Evolutionary conservation across 2,888 invertebrate genomes (phyloP), one percentile per base, ranked within the genome.

Genomic region (Caenorhabditis becei): DNA sequence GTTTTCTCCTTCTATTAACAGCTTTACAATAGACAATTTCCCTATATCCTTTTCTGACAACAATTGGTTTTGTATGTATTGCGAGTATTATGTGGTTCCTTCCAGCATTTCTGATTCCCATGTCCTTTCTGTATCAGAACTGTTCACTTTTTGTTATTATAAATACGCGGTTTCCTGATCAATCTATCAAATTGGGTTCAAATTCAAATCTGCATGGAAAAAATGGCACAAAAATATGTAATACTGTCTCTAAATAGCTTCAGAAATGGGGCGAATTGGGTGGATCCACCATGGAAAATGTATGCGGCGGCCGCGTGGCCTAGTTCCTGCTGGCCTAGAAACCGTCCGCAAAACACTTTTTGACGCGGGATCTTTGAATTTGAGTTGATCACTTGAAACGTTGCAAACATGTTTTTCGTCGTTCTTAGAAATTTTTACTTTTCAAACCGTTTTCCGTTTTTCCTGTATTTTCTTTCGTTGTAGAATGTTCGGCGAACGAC

Each of bases 91-190:
- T 67, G 28, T 56, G 61, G 44, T 65, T 32, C 28, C 49, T 18
- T 28, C 61, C 53, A 49, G 58, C 51, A 59, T 69, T 69, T 69
- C 69, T 26, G 41, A 66, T 47, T 51, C 47, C 59, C 58, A 69
- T 69, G 69, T 69, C 59, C 59, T 58, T 59, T 28, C 47, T 41
- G 41, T 66, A 54, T 53, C 67, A 47, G 44, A 67, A 58, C 49
- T 67, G 67, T 67, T 67, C 67, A 67, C 67, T 67, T 65, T 32
- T 32, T 32, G 32, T 32, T 7, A 32, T 10, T 24, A 41, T 62
- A 14, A 41, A 62, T 47, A 63, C 63, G 63, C 47, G 63, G 51
- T 65, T 62, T 47, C 44, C 28, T 28, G 20, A 8, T 23, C 18
- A 32, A n/a, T n/a, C n/a, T n/a, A n/a, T n/a, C n/a, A n/a, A n/a